A percentile compares a stretch with the other conserved stretches of the same genome.
Evolutionary conservation across 2,888 invertebrate genomes (phyloP).

Genomic region (Ectemnius cavifrons): DNA sequence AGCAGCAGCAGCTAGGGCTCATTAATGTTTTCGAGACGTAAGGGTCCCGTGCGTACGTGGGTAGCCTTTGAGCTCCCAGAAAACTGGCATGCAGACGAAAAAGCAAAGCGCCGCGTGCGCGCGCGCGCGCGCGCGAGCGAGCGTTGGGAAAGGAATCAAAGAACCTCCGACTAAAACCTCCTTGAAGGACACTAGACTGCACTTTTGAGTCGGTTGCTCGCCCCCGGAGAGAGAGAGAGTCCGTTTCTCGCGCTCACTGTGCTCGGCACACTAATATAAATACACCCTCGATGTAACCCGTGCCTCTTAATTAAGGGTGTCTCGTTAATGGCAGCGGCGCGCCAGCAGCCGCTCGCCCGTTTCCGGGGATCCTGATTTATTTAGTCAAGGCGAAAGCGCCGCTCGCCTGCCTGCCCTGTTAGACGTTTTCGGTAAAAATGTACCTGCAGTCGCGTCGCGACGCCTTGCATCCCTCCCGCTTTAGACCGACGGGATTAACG

Average conservation of each 20-base stretch:
- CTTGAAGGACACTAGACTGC: constrained; percentile 43
- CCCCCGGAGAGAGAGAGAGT: constrained; percentile 42
- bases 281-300: constrained; percentile 34
- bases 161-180: constrained; percentile 56
- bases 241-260: too few relatives aligned
- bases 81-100: constrained; percentile 53
- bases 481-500: too few relatives aligned
- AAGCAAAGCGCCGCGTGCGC: constrained; percentile 48
- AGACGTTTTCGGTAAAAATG: constrained; percentile 6
- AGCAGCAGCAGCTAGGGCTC: constrained; percentile 44
- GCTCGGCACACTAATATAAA: too few relatives aligned
- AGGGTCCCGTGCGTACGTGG: constrained; percentile 31
- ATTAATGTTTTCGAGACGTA: constrained; percentile 61
- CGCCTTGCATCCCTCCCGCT: background rate
- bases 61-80: constrained; percentile 57
- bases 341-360: background rate
- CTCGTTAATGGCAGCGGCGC: constrained; percentile 25
- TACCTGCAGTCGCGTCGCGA: background rate
- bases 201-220: constrained; percentile 31
- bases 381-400: constrained; percentile 4
- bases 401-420: background rate
- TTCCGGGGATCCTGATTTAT: constrained; percentile 18
- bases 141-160: constrained; percentile 26
- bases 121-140: background rate
- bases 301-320: constrained; percentile 42